These are phyloP conservation scores for Saccostrea glomerata DNA, from an alignment of 1,140 invertebrate species.

Conservation along the genomic window DNA sequence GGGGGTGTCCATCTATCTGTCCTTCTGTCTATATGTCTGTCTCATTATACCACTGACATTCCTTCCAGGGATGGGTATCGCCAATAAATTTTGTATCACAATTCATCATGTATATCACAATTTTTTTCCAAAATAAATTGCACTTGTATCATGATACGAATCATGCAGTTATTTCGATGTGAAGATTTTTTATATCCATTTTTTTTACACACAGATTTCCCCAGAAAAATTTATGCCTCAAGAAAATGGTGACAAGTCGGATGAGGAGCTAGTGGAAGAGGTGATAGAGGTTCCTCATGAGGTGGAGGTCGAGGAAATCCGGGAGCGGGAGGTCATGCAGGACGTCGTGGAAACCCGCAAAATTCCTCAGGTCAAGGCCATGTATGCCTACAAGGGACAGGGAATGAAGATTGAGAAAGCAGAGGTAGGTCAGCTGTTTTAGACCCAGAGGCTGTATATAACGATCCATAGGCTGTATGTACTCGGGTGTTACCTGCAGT, in stretches of 20 bases:
- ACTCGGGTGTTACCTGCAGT: no score
- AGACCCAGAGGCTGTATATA: no score
- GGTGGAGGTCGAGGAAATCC: conserved; percentile 89
- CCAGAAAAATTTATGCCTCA: conserved; percentile 71
- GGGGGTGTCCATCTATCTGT: no score
- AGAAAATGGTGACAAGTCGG: conserved; percentile 73
- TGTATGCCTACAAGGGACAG: conserved; percentile 95
- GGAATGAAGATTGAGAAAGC: conserved; percentile 92
- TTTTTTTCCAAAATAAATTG: no score
- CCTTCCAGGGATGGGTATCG: no score
- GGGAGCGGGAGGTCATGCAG: conserved; percentile 90
- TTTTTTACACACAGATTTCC: conserved; percentile 40
- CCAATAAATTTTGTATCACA: no score
- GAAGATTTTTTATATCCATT: background rate
- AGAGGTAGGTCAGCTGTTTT: conserved; percentile 83
- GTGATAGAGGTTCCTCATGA: conserved; percentile 89
- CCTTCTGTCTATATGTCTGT: no score
- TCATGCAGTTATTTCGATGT: background rate
- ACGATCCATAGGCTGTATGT: no score
- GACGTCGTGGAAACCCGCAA: conserved; percentile 91
- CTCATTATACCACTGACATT: no score
- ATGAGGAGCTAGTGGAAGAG: conserved; percentile 79
- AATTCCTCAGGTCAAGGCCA: conserved; percentile 91
- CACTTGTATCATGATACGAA: no score
- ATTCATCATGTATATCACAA: no score